phyloP scores from a whole-genome alignment of 2,797 vertebrate genomes.

The Centropyge bicolor region DNA sequence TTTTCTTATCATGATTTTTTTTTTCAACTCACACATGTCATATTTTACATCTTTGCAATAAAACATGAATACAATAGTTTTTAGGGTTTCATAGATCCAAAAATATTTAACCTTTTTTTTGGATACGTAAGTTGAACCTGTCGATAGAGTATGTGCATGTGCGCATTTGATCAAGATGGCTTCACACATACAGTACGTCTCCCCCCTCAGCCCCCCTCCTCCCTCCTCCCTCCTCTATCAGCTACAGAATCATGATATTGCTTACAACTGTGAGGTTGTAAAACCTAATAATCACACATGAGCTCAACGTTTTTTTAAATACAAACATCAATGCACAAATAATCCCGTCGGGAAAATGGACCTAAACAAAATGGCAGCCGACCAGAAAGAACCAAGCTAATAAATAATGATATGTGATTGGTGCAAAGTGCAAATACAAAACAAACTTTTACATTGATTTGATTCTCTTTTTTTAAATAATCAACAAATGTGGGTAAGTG shows the following conservation, averaged over 20 bases:
- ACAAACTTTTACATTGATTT: constrained; percentile 91
- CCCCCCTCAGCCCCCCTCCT: constrained; percentile 59
- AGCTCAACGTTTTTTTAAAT: constrained; percentile 92
- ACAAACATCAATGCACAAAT: constrained; percentile 98
- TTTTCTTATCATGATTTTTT: constrained; percentile 92
- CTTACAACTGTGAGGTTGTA: constrained; percentile 97
- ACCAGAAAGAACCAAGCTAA: constrained; percentile 89
- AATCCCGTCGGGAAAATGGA: constrained; percentile 92
- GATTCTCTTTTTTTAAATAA: constrained; percentile 88
- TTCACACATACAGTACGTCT: constrained; percentile 84
- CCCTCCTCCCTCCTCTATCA: constrained; percentile 78
- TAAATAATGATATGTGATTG: constrained; percentile 99
- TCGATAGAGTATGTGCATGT: constrained; percentile 83
- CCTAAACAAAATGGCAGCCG: constrained; percentile 80
- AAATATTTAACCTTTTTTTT: constrained; percentile 96
- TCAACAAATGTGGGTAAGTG: constrained; percentile 91
- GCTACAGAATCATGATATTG: constrained; percentile 99
- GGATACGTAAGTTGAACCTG: constrained; percentile 93
- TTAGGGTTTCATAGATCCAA: constrained; percentile 99
- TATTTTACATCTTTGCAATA: constrained; percentile 99
- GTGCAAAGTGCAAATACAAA: constrained; percentile 99
- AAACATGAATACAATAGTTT: constrained; percentile 99
- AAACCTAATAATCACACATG: constrained; percentile 95
- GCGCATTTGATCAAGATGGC: constrained; percentile 90
- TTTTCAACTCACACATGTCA: constrained; percentile 98